phyloP scores from a whole-genome alignment of 1,140 invertebrate species.

The Leptopilina boulardi region DNA sequence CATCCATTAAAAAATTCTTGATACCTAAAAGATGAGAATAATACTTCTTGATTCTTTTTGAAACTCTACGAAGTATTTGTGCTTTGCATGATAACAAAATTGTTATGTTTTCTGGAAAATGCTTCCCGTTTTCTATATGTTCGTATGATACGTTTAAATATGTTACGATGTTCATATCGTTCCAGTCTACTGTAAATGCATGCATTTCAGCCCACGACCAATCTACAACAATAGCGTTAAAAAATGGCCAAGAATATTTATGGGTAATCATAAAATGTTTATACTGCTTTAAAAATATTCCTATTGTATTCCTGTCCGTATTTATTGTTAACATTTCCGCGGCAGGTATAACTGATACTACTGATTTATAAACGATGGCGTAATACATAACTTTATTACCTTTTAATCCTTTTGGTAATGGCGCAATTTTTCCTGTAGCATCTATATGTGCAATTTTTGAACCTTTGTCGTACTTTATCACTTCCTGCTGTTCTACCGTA shows the following conservation, averaged over 20 bases:
- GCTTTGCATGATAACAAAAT: no score
- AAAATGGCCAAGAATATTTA: neutral
- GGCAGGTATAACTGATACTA: neutral
- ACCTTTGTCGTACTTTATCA: neutral
- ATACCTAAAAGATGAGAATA: no score
- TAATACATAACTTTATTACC: neutral
- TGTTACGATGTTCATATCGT: neutral
- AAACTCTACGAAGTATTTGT: no score
- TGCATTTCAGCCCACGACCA: neutral
- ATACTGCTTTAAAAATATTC: neutral
- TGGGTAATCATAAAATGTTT: neutral
- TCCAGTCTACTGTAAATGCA: neutral
- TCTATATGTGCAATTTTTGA: neutral
- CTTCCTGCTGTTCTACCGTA: neutral
- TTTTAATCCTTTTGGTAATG: neutral
- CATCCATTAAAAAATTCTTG: no score
- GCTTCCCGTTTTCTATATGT: neutral
- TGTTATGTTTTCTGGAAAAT: no score
- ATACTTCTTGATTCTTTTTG: no score
- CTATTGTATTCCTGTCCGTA: neutral
- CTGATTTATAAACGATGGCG: neutral
- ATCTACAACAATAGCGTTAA: neutral
- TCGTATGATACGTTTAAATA: neutral
- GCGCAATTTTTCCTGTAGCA: neutral
- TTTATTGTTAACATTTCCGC: neutral